A percentile compares a stretch with the other conserved stretches of the same genome.
Conservation (phyloP, 2,797 vertebrate genomes). For the Amblyopsis hoosieri region DNA sequence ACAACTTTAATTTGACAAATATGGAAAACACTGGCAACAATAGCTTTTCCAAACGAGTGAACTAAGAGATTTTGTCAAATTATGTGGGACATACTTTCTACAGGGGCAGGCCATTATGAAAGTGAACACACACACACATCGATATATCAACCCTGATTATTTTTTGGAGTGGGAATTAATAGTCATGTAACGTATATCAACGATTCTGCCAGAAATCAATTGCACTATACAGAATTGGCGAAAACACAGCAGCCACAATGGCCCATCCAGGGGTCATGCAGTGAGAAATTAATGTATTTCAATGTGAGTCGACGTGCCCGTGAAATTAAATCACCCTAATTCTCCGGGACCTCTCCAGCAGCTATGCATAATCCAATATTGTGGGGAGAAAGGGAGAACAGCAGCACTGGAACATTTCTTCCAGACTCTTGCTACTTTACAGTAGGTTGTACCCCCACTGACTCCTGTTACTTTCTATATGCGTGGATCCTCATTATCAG, state of each 20-base stretch:
- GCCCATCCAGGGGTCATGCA: constrained; percentile 39
- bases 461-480: constrained; percentile 11
- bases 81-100: neutral
- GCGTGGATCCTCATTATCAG: constrained; percentile 6
- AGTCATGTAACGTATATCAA: constrained; percentile 5
- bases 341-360: constrained; percentile 43
- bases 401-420: constrained; percentile 27
- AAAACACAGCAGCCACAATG: constrained; percentile 14
- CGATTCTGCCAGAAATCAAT: constrained; percentile 6
- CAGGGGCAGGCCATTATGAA: constrained; percentile 1
- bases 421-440: constrained; percentile 11
- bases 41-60: neutral
- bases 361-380: constrained; percentile 20
- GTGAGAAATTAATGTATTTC: constrained; percentile 38
- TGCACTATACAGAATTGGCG: constrained; percentile 22
- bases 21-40: constrained; percentile 17
- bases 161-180: constrained; percentile 13
- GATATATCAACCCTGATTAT: neutral
- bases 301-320: constrained; percentile 20
- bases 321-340: constrained; percentile 48
- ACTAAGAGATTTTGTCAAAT: constrained; percentile 10
- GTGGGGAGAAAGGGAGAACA: neutral
- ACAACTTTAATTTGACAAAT: constrained; percentile 9
- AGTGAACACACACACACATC: neutral
- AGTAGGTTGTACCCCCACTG: constrained; percentile 19